A percentile compares a stretch with the other conserved stretches of the same genome.
These are phyloP conservation scores for Glossosoma conforme DNA, from an alignment of 1,140 invertebrate genomes.

Conservation along the genomic window DNA sequence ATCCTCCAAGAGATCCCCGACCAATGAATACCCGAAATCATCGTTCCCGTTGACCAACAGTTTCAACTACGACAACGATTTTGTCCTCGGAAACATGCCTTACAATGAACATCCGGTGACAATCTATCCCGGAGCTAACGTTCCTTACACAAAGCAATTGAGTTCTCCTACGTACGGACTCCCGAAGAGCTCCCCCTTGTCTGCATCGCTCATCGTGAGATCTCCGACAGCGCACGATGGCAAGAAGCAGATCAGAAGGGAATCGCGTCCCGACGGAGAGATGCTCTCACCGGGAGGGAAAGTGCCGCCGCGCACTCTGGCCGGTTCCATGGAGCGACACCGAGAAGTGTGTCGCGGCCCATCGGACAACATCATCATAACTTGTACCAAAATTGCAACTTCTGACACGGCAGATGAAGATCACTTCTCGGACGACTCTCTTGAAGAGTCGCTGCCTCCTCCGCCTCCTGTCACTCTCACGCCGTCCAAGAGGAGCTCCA, in stretches of 20 bases:
- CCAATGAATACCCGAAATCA: constrained; percentile 40
- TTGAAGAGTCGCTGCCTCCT: constrained; percentile 67
- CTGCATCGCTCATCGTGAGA: constrained; percentile 38
- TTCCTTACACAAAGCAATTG: constrained; percentile 42
- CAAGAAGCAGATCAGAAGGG: constrained; percentile 18
- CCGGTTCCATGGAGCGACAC: constrained; percentile 66
- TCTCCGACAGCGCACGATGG: constrained; percentile 26
- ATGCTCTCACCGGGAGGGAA: constrained; percentile 51
- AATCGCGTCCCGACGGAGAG: constrained; percentile 43
- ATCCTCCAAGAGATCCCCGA: constrained; percentile 41
- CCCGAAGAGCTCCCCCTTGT: constrained; percentile 39
- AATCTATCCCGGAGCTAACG: constrained; percentile 53
- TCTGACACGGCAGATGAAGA: constrained; percentile 57
- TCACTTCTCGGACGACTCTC: constrained; percentile 75
- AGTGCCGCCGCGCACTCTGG: constrained; percentile 62
- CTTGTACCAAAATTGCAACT: constrained; percentile 41
- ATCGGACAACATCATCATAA: constrained; percentile 38
- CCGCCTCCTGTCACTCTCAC: constrained; percentile 50
- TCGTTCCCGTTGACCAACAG: constrained; percentile 40
- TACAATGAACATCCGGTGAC: constrained; percentile 59
- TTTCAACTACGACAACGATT: constrained; percentile 46
- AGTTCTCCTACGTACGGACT: constrained; percentile 45
- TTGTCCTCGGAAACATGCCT: constrained; percentile 44
- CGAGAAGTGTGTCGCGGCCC: constrained; percentile 65
- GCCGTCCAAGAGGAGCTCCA: constrained; percentile 67